Conservation (phyloP, 2,113 vertebrate genomes). For the Mesoclemmys tuberculata region DNA sequence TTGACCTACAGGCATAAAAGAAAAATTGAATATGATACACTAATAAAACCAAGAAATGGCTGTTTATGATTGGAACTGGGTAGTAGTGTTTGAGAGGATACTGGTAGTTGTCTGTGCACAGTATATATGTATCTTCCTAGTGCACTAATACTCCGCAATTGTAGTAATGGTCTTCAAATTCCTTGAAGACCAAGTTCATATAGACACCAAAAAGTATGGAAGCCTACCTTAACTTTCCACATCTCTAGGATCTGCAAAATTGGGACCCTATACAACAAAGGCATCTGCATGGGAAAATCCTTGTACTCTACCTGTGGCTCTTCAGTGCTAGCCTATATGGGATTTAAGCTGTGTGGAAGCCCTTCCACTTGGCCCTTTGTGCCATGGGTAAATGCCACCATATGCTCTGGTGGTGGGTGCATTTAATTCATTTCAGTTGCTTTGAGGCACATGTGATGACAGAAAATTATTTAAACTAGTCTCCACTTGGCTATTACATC, state of each 20-base stretch:
- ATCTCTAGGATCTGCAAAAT: not conserved
- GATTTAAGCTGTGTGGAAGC: not conserved
- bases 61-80: not conserved
- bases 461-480: too few relatives aligned
- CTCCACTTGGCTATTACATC: too few relatives aligned
- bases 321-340: not conserved
- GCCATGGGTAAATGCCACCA: not conserved
- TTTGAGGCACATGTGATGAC: not conserved
- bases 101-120: not conserved
- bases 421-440: not conserved
- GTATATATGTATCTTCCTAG: not conserved
- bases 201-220: not conserved
- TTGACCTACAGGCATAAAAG: not conserved
- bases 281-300: rapidly evolving
- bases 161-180: not conserved
- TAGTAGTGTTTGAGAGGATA: not conserved
- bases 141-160: not conserved
- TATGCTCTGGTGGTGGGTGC: not conserved
- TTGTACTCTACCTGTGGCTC: not conserved
- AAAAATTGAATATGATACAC: not conserved
- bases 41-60: not conserved
- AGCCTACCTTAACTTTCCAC: not conserved
- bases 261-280: not conserved
- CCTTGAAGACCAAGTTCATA: not conserved
- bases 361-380: not conserved